Evolutionary conservation across 2,797 vertebrate genomes (phyloP).

Genomic region (Loriculus beryllinus): DNA sequence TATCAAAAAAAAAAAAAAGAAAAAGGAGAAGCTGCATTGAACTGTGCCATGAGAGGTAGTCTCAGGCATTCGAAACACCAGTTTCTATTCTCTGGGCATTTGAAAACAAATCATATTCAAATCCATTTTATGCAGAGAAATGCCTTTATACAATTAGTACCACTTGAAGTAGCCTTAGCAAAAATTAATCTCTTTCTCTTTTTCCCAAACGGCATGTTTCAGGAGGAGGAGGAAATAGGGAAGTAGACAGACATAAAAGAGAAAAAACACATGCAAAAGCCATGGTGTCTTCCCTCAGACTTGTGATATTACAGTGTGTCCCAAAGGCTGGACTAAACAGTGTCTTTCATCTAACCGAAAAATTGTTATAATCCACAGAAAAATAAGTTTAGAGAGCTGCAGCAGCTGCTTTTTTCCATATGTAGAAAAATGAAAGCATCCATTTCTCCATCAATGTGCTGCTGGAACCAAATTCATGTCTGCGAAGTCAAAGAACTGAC

Average conservation of each 20-base stretch:
- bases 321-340: not conserved
- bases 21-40: not conserved
- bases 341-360: not conserved
- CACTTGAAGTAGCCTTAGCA: not conserved
- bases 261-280: not conserved
- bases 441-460: not conserved
- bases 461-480: not conserved
- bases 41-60: not conserved
- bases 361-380: not conserved
- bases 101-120: not conserved
- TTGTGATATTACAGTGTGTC: not conserved
- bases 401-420: not conserved
- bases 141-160: not conserved
- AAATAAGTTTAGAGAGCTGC: not conserved
- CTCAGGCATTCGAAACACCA: not conserved
- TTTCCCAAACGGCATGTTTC: not conserved
- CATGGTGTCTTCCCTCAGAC: accelerated
- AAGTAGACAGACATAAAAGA: not conserved
- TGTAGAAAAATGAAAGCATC: not conserved
- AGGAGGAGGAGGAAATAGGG: not conserved
- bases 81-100: not conserved
- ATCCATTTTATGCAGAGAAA: not conserved
- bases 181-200: not conserved
- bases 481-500: not conserved
- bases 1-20: not conserved